These are phyloP conservation scores for Aurelia sp. DNA, from an alignment of 30 jellyfish, hydroid and myxozoan species.

Conservation along the genomic window DNA sequence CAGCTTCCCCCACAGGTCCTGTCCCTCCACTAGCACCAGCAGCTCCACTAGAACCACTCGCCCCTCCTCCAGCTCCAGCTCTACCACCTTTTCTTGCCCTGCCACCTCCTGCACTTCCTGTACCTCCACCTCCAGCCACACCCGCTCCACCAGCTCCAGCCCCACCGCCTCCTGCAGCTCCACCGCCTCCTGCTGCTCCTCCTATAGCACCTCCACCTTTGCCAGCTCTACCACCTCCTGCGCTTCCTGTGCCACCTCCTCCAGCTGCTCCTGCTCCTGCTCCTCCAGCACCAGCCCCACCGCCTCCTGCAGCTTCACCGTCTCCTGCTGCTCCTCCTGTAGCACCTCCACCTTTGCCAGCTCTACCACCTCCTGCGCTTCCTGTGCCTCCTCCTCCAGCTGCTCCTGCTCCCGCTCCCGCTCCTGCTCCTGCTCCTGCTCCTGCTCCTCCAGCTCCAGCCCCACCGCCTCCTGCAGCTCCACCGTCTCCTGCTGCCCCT, in stretches of 20 bases:
- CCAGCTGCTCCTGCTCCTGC: conserved; percentile 16
- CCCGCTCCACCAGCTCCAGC: not conserved
- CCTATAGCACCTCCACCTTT: conserved; percentile 30
- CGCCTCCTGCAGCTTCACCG: conserved; percentile 14
- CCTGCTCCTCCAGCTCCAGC: conserved; percentile 15
- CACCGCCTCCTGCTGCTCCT: conserved; percentile 3
- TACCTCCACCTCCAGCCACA: conserved; percentile 14
- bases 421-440: conserved; percentile 7
- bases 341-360: not conserved
- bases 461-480: conserved; percentile 38
- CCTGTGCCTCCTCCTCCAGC: not conserved
- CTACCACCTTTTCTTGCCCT: conserved; percentile 10
- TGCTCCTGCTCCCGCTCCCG: not conserved
- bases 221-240: conserved; percentile 33
- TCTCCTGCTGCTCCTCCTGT: not conserved
- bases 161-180: conserved; percentile 16
- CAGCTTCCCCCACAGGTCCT: conserved; percentile 8
- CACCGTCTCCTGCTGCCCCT: conserved; percentile 30
- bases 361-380: not conserved
- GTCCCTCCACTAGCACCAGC: not conserved
- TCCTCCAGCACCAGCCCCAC: conserved; percentile 34
- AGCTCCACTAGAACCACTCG: not conserved
- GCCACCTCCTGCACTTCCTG: conserved; percentile 1
- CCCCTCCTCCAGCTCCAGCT: not conserved
- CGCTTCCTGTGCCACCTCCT: conserved; percentile 7